Conservation (phyloP, 2,888 invertebrate genomes). For the Synergus itoensis region DNA sequence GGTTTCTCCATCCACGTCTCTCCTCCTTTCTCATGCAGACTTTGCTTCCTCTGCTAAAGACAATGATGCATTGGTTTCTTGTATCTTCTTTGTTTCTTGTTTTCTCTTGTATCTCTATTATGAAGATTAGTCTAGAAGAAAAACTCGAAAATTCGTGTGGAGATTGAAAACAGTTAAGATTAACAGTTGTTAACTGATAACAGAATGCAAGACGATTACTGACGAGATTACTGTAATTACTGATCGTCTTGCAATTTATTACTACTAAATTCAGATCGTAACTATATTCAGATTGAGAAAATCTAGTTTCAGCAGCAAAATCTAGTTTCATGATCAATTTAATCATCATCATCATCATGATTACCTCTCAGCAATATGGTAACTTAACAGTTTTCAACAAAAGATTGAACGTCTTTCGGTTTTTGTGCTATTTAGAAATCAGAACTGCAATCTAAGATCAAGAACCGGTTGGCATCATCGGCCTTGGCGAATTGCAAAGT, state of each 20-base stretch:
- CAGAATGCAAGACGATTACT: too few relatives aligned
- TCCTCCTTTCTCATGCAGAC: background rate
- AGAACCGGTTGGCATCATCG: constrained; percentile 40
- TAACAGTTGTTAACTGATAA: too few relatives aligned
- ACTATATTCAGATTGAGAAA: too few relatives aligned
- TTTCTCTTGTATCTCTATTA: background rate
- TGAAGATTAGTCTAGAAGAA: background rate
- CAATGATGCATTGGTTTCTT: constrained; percentile 8
- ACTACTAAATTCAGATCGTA: too few relatives aligned
- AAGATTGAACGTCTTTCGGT: constrained; percentile 11
- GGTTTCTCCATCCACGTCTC: constrained; percentile 35
- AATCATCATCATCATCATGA: too few relatives aligned
- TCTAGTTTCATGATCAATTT: too few relatives aligned
- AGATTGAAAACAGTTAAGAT: too few relatives aligned
- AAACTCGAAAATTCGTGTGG: too few relatives aligned
- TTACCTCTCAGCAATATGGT: too few relatives aligned
- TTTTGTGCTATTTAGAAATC: constrained; percentile 35
- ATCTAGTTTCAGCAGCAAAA: too few relatives aligned
- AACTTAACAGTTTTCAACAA: background rate
- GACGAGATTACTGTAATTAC: too few relatives aligned
- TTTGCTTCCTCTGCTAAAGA: background rate
- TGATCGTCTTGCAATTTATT: too few relatives aligned
- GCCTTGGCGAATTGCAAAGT: constrained; percentile 36
- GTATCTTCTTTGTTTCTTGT: background rate
- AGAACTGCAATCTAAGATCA: constrained; percentile 38